Evolutionary conservation across 2,797 vertebrate genomes (phyloP).

Genomic region (Iguana delicatissima): DNA sequence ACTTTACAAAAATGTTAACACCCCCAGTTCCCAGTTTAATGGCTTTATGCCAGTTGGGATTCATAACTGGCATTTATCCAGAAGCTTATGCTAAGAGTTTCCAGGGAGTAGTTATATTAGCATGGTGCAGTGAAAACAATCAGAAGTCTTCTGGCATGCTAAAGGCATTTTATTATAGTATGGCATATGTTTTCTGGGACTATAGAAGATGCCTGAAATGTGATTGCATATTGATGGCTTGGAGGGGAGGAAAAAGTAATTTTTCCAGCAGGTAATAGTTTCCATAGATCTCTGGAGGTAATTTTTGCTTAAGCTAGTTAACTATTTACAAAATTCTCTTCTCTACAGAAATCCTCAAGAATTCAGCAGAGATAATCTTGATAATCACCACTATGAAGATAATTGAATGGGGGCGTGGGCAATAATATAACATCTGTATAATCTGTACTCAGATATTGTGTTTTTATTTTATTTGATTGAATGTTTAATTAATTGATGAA

Average conservation of each 20-base stretch:
- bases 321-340: not conserved
- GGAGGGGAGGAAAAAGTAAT: not conserved
- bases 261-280: not conserved
- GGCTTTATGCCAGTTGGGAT: no score
- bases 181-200: not conserved
- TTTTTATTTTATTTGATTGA: not conserved
- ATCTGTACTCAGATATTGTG: not conserved
- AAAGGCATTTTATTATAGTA: not conserved
- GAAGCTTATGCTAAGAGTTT: not conserved
- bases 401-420: not conserved
- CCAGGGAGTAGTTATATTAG: not conserved
- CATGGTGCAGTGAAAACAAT: not conserved
- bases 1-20: no score
- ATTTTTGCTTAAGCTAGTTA: not conserved
- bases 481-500: not conserved
- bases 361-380: not conserved
- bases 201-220: not conserved
- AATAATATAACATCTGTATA: not conserved
- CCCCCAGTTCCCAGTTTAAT: no score
- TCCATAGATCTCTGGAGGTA: not conserved
- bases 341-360: not conserved
- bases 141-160: not conserved
- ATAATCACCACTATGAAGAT: not conserved
- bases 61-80: not conserved
- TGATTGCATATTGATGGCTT: not conserved